Evolutionary conservation across 2,888 invertebrate genomes (phyloP).

Genomic region (Ernsta delagoae): DNA sequence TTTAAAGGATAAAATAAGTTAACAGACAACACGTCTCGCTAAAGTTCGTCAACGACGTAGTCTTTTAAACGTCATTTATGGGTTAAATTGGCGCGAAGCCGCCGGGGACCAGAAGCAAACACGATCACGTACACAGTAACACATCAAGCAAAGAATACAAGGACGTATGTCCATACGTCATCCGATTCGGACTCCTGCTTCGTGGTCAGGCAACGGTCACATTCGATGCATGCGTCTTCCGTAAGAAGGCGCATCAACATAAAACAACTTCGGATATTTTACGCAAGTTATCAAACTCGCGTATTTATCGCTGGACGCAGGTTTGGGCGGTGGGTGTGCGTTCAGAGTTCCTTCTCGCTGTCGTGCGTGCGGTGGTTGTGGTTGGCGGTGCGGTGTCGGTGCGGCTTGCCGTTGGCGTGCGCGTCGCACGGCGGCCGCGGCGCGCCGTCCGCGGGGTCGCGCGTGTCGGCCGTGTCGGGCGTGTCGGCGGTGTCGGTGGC

Average conservation of each 20-base stretch:
- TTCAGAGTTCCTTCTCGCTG: conserved; percentile 8
- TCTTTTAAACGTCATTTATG: neutral
- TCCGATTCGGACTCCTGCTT: neutral
- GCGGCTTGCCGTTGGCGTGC: conserved; percentile 33
- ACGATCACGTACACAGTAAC: conserved; percentile 1
- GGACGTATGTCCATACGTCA: neutral
- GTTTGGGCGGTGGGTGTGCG: neutral
- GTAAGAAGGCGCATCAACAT: neutral
- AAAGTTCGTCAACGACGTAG: neutral
- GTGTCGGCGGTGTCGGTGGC: neutral
- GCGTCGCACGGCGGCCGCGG: neutral
- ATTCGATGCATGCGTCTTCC: neutral
- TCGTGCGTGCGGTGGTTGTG: neutral
- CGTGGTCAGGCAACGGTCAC: neutral
- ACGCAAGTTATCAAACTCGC: too few species aligned
- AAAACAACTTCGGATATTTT: neutral
- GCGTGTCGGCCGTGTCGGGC: neutral
- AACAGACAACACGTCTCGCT: neutral
- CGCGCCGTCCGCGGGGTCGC: too few species aligned
- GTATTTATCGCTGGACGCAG: neutral
- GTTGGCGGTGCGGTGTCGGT: neutral
- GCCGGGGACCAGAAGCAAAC: neutral
- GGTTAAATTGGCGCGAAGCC: neutral
- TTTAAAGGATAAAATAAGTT: conserved; percentile 15
- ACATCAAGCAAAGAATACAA: neutral